Evolutionary conservation across 2,113 vertebrate species (phyloP).

Genomic region (Cnemophilus loriae): DNA sequence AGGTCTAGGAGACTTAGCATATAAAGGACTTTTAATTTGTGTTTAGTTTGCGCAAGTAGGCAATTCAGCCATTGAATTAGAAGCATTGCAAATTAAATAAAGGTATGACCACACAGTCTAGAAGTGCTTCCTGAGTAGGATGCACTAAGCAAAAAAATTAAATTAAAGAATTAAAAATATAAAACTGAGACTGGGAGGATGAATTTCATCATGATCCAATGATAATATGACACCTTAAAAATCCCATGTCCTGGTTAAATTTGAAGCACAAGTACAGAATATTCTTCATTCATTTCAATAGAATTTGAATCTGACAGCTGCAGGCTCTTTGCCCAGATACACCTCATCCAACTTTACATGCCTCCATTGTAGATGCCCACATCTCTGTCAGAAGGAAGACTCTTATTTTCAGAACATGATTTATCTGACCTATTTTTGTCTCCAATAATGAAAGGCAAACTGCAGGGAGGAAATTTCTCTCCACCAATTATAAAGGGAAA

Average conservation of each 20-base stretch:
- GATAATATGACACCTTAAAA: background rate
- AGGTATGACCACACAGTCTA: background rate
- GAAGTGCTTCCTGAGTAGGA: background rate
- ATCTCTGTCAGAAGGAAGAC: background rate
- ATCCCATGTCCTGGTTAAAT: background rate
- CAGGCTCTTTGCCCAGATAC: background rate
- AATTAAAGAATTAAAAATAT: background rate
- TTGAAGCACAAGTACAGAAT: background rate
- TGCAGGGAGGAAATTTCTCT: background rate
- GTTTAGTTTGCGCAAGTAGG: background rate
- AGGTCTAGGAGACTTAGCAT: background rate
- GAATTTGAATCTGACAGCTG: background rate
- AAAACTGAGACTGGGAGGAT: background rate
- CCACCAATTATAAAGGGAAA: background rate
- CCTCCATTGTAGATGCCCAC: background rate
- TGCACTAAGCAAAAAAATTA: background rate
- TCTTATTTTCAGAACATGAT: background rate
- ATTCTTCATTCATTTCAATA: background rate
- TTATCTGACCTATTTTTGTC: background rate
- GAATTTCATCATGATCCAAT: background rate
- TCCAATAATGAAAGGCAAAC: background rate
- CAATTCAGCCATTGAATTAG: background rate
- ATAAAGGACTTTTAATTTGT: background rate
- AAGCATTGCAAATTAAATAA: background rate
- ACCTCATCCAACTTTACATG: background rate